Percentiles rank a stretch among this genome's conserved stretches.
Evolutionary conservation across 2,797 vertebrate genomes (phyloP).

Genomic region (Gymnothorax javanicus): DNA sequence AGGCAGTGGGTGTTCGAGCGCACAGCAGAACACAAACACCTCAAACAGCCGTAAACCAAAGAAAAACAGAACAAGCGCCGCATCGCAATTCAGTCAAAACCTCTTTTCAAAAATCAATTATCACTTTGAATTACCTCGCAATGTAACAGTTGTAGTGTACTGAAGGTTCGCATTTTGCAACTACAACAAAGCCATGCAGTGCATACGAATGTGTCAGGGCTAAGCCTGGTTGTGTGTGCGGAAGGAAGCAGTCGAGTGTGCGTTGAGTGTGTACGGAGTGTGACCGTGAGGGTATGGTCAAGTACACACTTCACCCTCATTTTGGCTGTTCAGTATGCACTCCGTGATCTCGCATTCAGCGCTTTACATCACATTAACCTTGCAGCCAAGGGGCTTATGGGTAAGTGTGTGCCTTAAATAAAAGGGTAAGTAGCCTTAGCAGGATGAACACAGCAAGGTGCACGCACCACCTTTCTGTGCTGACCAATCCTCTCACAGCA

Average conservation of each 20-base stretch:
- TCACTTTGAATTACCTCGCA: too few relatives aligned
- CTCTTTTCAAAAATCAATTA: too few relatives aligned
- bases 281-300: too few relatives aligned
- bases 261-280: too few relatives aligned
- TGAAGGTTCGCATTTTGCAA: too few relatives aligned
- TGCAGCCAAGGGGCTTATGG: neutral
- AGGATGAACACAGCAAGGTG: neutral
- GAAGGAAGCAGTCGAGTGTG: too few relatives aligned
- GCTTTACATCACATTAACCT: neutral
- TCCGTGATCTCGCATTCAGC: neutral
- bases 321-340: neutral
- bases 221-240: too few relatives aligned
- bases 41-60: neutral
- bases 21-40: neutral
- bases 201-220: too few relatives aligned
- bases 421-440: neutral
- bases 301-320: neutral
- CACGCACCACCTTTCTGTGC: constrained; percentile 84
- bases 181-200: too few relatives aligned
- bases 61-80: too few relatives aligned
- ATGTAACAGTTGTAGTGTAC: too few relatives aligned
- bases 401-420: neutral
- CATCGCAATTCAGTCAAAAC: too few relatives aligned
- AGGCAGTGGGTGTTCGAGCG: constrained; percentile 5
- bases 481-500: constrained; percentile 90